Evolutionary conservation across 2,888 invertebrate species (phyloP).

Genomic region (Pomacea canaliculata): DNA sequence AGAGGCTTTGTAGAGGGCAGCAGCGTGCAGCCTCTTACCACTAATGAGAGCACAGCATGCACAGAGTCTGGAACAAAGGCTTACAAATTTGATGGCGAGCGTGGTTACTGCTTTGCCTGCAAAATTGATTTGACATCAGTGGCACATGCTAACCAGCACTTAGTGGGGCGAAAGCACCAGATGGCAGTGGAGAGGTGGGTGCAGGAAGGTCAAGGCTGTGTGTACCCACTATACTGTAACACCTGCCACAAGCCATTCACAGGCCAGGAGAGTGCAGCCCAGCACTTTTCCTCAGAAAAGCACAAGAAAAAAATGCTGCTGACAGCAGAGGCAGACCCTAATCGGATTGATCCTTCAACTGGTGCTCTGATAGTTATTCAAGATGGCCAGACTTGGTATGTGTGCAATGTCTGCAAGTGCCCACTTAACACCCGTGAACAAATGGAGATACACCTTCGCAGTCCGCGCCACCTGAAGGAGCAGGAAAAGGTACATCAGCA

Average conservation of each 20-base stretch:
- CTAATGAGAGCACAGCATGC: neutral
- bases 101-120: slow-evolving; percentile 39
- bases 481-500: slow-evolving; percentile 25
- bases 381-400: slow-evolving; percentile 36
- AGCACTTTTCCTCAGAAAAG: slow-evolving; percentile 51
- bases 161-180: slow-evolving; percentile 36
- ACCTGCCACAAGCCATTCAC: slow-evolving; percentile 47
- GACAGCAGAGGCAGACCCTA: neutral
- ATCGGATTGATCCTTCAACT: slow-evolving; percentile 9
- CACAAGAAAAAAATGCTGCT: slow-evolving; percentile 41
- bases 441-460: slow-evolving; percentile 39
- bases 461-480: slow-evolving; percentile 40
- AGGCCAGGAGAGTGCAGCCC: slow-evolving; percentile 50
- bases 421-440: slow-evolving; percentile 46
- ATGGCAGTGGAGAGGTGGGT: slow-evolving; percentile 28
- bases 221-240: slow-evolving; percentile 42
- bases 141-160: slow-evolving; percentile 37
- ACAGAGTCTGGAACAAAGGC: neutral
- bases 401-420: slow-evolving; percentile 48
- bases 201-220: slow-evolving; percentile 12
- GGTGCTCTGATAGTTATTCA: slow-evolving; percentile 16
- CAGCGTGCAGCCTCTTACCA: neutral
- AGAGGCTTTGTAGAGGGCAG: neutral
- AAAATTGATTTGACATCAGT: slow-evolving; percentile 37
- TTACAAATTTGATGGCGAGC: slow-evolving; percentile 35